Evolutionary conservation across 2,113 vertebrate species (phyloP).

Genomic region (Sardina pilchardus): DNA sequence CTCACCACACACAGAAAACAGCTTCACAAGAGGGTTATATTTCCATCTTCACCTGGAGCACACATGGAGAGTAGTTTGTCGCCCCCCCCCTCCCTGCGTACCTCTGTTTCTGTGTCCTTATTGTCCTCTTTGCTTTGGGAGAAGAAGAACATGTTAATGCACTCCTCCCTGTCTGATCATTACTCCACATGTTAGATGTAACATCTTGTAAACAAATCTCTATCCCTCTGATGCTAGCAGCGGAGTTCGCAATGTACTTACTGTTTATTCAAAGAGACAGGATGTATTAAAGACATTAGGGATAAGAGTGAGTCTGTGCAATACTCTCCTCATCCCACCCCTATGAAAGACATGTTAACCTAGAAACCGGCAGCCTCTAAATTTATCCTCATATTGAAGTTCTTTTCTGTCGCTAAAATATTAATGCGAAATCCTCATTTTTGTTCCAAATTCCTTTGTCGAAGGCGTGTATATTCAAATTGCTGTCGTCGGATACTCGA

Average conservation of each 20-base stretch:
- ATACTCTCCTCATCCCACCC: neutral
- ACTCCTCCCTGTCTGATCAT: neutral
- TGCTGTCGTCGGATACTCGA: neutral
- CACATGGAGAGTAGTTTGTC: no score
- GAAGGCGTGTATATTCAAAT: neutral
- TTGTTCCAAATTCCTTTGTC: slow-evolving; percentile 26
- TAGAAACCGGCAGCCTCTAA: neutral
- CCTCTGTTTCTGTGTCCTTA: neutral
- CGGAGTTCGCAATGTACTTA: neutral
- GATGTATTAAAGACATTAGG: neutral
- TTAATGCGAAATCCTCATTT: slow-evolving; percentile 20
- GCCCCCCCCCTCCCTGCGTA: neutral
- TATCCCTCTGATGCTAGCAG: neutral
- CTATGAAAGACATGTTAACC: slow-evolving; percentile 3
- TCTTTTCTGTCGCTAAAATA: slow-evolving; percentile 26
- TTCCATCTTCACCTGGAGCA: no score
- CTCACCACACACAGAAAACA: no score
- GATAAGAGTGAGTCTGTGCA: neutral
- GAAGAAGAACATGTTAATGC: neutral
- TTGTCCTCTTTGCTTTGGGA: neutral
- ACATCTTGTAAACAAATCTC: slow-evolving; percentile 17
- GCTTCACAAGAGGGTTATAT: no score
- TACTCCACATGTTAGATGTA: neutral
- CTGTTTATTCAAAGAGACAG: slow-evolving; percentile 5
- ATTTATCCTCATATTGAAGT: slow-evolving; percentile 25